Conservation (phyloP, 2,888 invertebrate genomes). For the Agriopis leucophaearia region DNA sequence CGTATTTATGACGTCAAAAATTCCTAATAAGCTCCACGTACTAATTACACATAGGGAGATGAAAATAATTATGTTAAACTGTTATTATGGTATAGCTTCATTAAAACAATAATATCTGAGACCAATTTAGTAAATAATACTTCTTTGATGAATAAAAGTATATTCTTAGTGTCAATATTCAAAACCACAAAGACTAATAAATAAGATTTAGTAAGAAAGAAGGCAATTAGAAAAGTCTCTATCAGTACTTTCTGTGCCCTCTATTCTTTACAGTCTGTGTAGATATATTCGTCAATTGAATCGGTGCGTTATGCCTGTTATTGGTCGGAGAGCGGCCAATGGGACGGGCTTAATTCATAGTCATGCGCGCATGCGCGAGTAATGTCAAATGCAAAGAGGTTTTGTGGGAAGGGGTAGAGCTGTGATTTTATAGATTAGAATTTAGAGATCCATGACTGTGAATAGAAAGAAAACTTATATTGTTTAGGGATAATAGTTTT, state of each 20-base stretch:
- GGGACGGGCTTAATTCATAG: slow-evolving; percentile 53
- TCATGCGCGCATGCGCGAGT: slow-evolving; percentile 62
- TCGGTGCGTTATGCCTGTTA: slow-evolving; percentile 71
- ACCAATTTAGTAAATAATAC: no score
- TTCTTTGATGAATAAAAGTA: no score
- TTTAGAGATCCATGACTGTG: neutral
- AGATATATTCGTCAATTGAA: slow-evolving; percentile 62
- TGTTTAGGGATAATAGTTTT: no score
- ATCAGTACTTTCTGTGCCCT: neutral
- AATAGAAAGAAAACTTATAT: neutral
- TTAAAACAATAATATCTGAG: neutral
- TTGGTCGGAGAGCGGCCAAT: slow-evolving; percentile 70
- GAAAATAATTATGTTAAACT: no score
- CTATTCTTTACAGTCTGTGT: slow-evolving; percentile 49
- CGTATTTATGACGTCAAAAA: slow-evolving; percentile 39
- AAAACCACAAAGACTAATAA: neutral
- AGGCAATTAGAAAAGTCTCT: neutral
- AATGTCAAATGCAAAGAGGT: slow-evolving; percentile 55
- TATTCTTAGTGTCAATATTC: neutral
- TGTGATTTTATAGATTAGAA: slow-evolving; percentile 38
- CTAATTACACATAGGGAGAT: neutral
- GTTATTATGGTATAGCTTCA: neutral
- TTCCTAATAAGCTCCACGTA: slow-evolving; percentile 37
- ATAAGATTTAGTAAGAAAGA: no score
- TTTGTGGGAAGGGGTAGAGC: slow-evolving; percentile 33